Percentiles rank a stretch among this genome's conserved stretches.
phyloP scores from a whole-genome alignment of 2,113 vertebrate genomes.

The Esox niger region DNA sequence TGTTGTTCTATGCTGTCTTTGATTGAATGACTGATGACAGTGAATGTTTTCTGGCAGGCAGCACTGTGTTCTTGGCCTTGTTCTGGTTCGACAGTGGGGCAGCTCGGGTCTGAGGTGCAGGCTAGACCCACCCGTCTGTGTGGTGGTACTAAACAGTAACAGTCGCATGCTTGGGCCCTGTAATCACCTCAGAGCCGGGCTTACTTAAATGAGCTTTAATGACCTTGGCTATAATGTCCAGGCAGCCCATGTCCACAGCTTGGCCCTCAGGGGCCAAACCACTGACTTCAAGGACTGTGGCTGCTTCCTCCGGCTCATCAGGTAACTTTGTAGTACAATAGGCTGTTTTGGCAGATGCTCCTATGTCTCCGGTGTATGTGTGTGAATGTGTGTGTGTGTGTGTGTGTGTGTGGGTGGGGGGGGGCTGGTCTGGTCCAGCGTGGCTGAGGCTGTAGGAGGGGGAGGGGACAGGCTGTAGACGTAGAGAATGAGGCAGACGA shows the following conservation, averaged over 20 bases:
- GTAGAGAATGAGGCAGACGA: not conserved
- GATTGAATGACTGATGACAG: not conserved
- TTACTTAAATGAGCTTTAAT: slow-evolving; percentile 21
- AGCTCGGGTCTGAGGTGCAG: not conserved
- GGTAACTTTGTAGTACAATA: too few species aligned
- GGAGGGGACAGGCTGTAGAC: slow-evolving; percentile 5
- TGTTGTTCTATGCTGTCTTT: not conserved
- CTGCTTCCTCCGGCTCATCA: too few species aligned
- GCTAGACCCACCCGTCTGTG: slow-evolving; percentile 2
- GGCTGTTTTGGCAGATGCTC: too few species aligned
- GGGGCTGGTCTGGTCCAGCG: not conserved
- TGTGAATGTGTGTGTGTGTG: slow-evolving; percentile 15
- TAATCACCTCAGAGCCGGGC: slow-evolving; percentile 3
- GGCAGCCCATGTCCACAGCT: not conserved
- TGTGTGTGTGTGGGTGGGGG: not conserved
- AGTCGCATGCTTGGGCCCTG: not conserved
- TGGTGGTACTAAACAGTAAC: not conserved
- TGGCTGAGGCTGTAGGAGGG: slow-evolving; percentile 1
- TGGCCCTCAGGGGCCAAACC: not conserved
- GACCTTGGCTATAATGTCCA: slow-evolving; percentile 21
- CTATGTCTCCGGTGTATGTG: slow-evolving; percentile 6
- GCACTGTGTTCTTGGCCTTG: not conserved
- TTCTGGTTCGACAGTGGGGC: not conserved
- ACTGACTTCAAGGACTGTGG: too few species aligned
- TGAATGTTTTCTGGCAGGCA: not conserved